Evolutionary conservation across 2,113 vertebrate genomes (phyloP).

Genomic region (Nipponia nippon): DNA sequence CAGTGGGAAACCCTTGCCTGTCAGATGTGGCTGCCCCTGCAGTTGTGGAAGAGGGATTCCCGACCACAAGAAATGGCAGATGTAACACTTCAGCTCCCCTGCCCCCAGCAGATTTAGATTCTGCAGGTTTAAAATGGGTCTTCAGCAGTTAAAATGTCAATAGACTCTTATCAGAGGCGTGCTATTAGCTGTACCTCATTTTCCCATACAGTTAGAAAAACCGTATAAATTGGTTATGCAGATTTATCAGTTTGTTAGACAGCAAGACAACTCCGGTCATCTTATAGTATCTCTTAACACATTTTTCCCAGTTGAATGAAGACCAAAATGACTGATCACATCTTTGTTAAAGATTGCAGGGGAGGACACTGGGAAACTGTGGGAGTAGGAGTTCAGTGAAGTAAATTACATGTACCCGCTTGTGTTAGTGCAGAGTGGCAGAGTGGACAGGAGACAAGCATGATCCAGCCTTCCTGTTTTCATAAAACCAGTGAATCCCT

Average conservation of each 20-base stretch:
- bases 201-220: neutral
- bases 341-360: neutral
- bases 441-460: neutral
- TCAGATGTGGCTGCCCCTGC: accelerated
- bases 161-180: conserved; percentile 2
- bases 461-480: neutral
- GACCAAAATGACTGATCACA: neutral
- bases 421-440: neutral
- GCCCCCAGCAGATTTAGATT: neutral
- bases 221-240: neutral
- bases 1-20: neutral
- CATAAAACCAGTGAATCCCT: neutral
- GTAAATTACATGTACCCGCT: neutral
- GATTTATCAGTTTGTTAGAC: neutral
- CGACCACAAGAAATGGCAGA: neutral
- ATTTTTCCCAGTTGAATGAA: neutral
- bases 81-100: neutral
- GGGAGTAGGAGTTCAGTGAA: neutral
- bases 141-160: conserved; percentile 43
- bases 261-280: neutral
- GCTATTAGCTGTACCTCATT: neutral
- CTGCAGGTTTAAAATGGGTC: neutral
- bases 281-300: neutral
- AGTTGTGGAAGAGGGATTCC: neutral
- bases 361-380: neutral